Percentiles rank a stretch among this genome's conserved stretches.
Conservation (phyloP, 2,113 vertebrate species). For the Alligator sinensis region DNA sequence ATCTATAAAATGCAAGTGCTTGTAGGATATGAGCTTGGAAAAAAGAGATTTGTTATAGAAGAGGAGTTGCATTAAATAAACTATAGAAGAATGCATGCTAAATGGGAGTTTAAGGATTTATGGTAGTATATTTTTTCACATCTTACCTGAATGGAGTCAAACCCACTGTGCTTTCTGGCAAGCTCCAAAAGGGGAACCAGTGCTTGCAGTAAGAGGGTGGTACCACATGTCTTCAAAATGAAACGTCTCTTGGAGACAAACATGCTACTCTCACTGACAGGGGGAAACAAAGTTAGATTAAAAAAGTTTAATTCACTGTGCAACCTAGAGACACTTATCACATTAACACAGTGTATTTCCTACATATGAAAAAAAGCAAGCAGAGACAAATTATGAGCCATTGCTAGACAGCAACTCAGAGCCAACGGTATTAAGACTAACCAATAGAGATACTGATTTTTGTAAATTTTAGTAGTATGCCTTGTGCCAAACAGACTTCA, state of each 20-base stretch:
- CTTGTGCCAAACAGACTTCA: not conserved
- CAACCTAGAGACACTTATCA: no score
- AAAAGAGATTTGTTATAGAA: not conserved
- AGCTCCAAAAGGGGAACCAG: conserved; percentile 99
- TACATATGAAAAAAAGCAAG: no score
- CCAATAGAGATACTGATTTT: no score
- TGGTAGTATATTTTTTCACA: not conserved
- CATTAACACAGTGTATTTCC: no score
- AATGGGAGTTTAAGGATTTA: not conserved
- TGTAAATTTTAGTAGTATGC: not conserved
- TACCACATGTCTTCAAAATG: conserved; percentile 99
- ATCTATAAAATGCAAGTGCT: not conserved
- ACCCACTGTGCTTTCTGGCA: conserved; percentile 97
- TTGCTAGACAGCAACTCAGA: not conserved
- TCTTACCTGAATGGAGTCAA: conserved; percentile 95
- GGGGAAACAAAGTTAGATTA: not conserved
- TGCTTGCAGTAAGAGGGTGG: conserved; percentile 99
- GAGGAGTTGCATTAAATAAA: not conserved
- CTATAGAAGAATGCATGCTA: not conserved
- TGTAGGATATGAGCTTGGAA: not conserved
- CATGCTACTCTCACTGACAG: conserved; percentile 99
- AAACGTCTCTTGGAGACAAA: conserved; percentile 99
- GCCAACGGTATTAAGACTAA: not conserved
- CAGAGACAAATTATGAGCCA: not conserved
- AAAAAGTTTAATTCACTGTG: not conserved